phyloP scores from a whole-genome alignment of 2,888 invertebrate species.

The Tubulanus polymorphus region DNA sequence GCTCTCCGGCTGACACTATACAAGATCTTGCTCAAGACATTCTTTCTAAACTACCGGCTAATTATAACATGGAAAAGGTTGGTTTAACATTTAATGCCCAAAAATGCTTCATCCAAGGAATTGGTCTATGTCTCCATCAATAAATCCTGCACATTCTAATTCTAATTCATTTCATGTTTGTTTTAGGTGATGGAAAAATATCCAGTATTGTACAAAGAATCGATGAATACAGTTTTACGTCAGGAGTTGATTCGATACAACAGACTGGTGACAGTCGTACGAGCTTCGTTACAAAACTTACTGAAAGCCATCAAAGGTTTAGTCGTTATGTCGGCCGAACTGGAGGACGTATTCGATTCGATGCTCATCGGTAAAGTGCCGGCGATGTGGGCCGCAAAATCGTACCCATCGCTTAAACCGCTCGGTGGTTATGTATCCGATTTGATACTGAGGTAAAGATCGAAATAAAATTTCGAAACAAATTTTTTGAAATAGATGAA shows the following conservation, averaged over 20 bases:
- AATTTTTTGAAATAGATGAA: neutral
- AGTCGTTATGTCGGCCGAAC: slow-evolving; percentile 52
- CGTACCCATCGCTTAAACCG: slow-evolving; percentile 54
- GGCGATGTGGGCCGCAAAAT: slow-evolving; percentile 51
- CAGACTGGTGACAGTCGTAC: slow-evolving; percentile 46
- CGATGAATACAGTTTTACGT: slow-evolving; percentile 53
- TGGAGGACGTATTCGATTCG: slow-evolving; percentile 52
- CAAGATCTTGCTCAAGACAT: slow-evolving; percentile 54
- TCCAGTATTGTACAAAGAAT: slow-evolving; percentile 51
- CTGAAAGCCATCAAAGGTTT: slow-evolving; percentile 53
- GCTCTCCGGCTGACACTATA: slow-evolving; percentile 51
- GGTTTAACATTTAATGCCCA: too few relatives aligned
- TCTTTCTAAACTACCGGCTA: slow-evolving; percentile 51
- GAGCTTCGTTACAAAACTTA: slow-evolving; percentile 44
- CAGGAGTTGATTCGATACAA: slow-evolving; percentile 54
- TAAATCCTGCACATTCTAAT: too few relatives aligned
- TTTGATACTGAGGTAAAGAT: slow-evolving; percentile 63
- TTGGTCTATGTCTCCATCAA: too few relatives aligned
- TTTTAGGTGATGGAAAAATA: slow-evolving; percentile 49
- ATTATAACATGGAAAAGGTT: slow-evolving; percentile 51
- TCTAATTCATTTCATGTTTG: slow-evolving; percentile 1
- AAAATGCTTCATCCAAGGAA: too few relatives aligned
- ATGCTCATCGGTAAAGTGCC: slow-evolving; percentile 53
- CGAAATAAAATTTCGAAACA: neutral
- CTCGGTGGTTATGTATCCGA: slow-evolving; percentile 52